Evolutionary conservation across 2,113 vertebrate species (phyloP).

Genomic region (Camelus dromedarius): DNA sequence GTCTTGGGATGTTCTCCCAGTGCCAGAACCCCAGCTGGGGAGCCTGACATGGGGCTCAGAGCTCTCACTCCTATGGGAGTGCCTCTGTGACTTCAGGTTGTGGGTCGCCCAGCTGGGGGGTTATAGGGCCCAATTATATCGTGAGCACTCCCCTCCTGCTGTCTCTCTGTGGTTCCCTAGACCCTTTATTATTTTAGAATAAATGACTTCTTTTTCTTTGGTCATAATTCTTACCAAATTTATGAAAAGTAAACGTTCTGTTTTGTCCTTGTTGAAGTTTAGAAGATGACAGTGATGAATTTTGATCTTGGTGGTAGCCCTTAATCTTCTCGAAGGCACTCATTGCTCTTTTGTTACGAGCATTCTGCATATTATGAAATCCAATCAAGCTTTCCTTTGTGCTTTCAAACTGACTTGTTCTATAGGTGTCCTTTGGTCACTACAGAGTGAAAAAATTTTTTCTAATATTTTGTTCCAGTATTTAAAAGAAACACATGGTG

Average conservation of each 20-base stretch:
- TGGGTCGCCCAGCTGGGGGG: too few relatives aligned
- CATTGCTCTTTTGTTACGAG: not conserved
- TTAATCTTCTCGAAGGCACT: conserved; percentile 23
- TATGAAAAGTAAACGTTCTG: not conserved
- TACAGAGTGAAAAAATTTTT: conserved; percentile 8
- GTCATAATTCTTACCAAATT: not conserved
- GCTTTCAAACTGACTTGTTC: not conserved
- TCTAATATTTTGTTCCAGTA: conserved; percentile 27
- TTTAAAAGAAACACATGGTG: not conserved
- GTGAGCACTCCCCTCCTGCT: too few relatives aligned
- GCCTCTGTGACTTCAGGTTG: too few relatives aligned
- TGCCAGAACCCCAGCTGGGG: too few relatives aligned
- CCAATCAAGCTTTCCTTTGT: not conserved
- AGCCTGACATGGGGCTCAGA: too few relatives aligned
- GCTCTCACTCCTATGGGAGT: too few relatives aligned
- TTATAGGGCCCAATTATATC: too few relatives aligned
- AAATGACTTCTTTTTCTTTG: not conserved
- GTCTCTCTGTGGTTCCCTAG: too few relatives aligned
- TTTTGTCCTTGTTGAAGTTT: not conserved
- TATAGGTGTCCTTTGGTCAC: not conserved
- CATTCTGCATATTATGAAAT: not conserved
- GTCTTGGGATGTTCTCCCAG: too few relatives aligned
- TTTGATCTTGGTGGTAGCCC: not conserved
- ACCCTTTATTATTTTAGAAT: not conserved
- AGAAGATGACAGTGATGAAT: not conserved